Base-by-base conservation (phyloP, 2,888 invertebrate species). In the Marronus borbonicus region DNA sequence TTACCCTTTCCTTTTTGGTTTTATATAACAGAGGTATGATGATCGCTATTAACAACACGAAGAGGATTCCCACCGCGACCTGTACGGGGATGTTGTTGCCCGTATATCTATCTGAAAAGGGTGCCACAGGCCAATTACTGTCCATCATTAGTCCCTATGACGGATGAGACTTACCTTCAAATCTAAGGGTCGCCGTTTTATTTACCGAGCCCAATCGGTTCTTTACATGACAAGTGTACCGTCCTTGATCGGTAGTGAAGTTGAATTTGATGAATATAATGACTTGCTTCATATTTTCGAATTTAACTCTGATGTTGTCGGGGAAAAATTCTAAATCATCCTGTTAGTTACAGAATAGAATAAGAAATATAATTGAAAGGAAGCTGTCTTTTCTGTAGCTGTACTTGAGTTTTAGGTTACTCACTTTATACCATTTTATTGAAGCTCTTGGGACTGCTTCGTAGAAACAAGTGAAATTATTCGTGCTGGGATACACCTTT, bases 191-290 rank as follows among this genome's bases (percentile, higher is more conserved):
- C 4, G 89, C 86, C 78, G 85, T 87, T 76, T 85, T 86, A 49
- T 86, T 86, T 3, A 84, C 84, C 0, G 76, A 83, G n/a, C 93
- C 90, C 84, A 92, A 80, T 55, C 90, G 89, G 87, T 93, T 93
- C 49, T 84, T 80, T 0, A 90, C 92, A 10, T 85, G 84, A 83
- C 93, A 93, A 65, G 87, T 88, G 83, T 93, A 95, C 80, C 83
- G 89, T 80, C 91, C 94, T 87, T 90, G 93, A 83, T 91, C 91
- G 84, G 89, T 89, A 82, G 91, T 88, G 85, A 90, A 86, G 76
- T 44, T 44, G 12, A 91, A 87, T 86, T 90, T 88, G 81, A 90
- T 88, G 84, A 95, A 89, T 81, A 89, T 87, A 80, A 95, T 84
- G 76, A 85, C 86, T 81, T 89, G 88, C 76, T 87, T 86, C 24